Conservation (phyloP, 1,140 invertebrate genomes). For the Dendrolimus kikuchii region DNA sequence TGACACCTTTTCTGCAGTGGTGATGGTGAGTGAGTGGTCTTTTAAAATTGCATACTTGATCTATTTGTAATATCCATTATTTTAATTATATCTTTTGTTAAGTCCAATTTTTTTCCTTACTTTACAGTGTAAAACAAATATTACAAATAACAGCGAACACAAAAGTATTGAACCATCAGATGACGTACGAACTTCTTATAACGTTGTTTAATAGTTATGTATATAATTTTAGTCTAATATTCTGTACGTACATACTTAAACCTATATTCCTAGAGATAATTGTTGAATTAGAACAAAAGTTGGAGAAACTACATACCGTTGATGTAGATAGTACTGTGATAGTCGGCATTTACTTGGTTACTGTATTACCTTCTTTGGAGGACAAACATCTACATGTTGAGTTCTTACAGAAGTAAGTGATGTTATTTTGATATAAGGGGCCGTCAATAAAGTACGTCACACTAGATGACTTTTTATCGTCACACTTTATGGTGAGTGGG, state of each 20-base stretch:
- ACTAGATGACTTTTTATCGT: too few relatives aligned
- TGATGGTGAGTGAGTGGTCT: too few relatives aligned
- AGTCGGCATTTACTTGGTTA: constrained; percentile 61
- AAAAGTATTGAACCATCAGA: constrained; percentile 43
- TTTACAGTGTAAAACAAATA: constrained; percentile 57
- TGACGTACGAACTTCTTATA: constrained; percentile 46
- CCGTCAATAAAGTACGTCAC: too few relatives aligned
- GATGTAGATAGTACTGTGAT: constrained; percentile 48
- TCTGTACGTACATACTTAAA: constrained; percentile 41
- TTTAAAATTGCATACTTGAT: too few relatives aligned
- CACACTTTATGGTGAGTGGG: too few relatives aligned
- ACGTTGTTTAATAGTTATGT: constrained; percentile 48
- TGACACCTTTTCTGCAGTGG: too few relatives aligned
- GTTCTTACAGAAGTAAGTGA: constrained; percentile 66
- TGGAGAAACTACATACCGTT: constrained; percentile 56
- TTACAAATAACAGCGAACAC: constrained; percentile 39
- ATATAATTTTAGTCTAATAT: constrained; percentile 50
- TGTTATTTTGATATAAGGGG: background rate
- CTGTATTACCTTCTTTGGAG: constrained; percentile 39
- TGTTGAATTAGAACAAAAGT: constrained; percentile 52
- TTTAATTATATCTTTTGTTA: background rate
- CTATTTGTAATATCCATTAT: too few relatives aligned
- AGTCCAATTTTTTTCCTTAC: constrained; percentile 22
- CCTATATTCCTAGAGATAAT: constrained; percentile 54
- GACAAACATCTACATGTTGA: constrained; percentile 36